These are phyloP conservation scores for Chroicocephalus ridibundus DNA, from an alignment of 2,113 vertebrate species.

Conservation along the genomic window DNA sequence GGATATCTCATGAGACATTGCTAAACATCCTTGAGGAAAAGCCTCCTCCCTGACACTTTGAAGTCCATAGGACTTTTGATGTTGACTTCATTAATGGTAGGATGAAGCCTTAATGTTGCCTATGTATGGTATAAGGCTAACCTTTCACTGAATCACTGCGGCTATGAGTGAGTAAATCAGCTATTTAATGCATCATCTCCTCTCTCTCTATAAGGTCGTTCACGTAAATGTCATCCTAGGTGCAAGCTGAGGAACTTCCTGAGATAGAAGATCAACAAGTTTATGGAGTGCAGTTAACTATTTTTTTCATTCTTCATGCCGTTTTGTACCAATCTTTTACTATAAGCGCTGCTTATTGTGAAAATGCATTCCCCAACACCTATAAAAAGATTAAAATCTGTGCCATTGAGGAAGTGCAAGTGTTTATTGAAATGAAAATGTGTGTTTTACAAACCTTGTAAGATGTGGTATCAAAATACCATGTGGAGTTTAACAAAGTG, in stretches of 20 bases:
- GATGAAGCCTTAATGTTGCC: background rate
- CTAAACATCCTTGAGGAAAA: background rate
- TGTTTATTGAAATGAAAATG: background rate
- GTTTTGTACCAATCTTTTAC: background rate
- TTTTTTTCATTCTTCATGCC: background rate
- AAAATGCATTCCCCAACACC: background rate
- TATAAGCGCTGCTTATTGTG: background rate
- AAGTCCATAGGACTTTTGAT: background rate
- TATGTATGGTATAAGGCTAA: background rate
- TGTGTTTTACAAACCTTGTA: background rate
- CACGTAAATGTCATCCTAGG: background rate
- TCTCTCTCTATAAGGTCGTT: background rate
- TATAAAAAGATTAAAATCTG: background rate
- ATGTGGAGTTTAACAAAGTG: background rate
- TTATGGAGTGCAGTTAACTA: background rate
- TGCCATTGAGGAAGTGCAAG: background rate
- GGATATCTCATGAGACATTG: background rate
- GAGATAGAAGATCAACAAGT: background rate
- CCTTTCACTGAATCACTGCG: background rate
- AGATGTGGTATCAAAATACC: background rate
- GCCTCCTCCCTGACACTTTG: background rate
- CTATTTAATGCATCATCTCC: background rate
- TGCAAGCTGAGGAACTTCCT: background rate
- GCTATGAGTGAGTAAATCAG: background rate
- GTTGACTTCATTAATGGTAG: background rate